Base-by-base conservation (phyloP, 1,140 invertebrate genomes). In the Drosophila sp. region DNA sequence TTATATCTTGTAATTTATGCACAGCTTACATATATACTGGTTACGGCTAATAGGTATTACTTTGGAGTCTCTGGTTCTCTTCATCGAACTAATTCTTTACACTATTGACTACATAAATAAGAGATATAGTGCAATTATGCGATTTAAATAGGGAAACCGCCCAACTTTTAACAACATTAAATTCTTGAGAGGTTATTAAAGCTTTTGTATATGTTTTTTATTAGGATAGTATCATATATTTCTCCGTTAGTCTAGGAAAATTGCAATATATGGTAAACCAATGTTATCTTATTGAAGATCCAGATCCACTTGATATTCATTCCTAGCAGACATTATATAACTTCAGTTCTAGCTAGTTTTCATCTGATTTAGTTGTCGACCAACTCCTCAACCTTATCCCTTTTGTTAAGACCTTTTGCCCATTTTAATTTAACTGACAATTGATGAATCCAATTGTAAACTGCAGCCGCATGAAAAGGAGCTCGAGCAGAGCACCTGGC, bases 401-500 rank as follows among this genome's bases (percentile, higher is more conserved):
- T 36, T 48, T 32, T 46, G 21, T 46, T 41, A 45, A 41, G 13
- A 46, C 3, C 40, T 6, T 36, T 32, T 41, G n/a, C 40, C 16
- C 45, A 21, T 14, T 48, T 46, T 46, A 25, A 25, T 25, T 16
- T 38, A 4, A 62, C 32, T 53, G 29, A 13, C 14, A 51, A 53
- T 53, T 53, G 27, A 59, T 11, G 9, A 51, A 41, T 32, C 5
- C 43, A 61, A 61, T 27, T 45, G 41, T 27, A 40, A 65, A 72
- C 59, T 40, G 71, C 71, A 69, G 64, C 58, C 46, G 32, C 58
- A 45, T 63, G 57, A 27, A 21, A 71, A 29, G 36, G 64, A 70
- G 56, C 41, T 48, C 13, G 70, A 66, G 54, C 40, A 57, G 7
- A 62, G 56, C 56, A 63, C 65, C 14, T 63, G 51, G 72, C 59